These are phyloP conservation scores for Dermatemys mawii DNA, from an alignment of 2,113 vertebrate genomes.

Conservation along the genomic window DNA sequence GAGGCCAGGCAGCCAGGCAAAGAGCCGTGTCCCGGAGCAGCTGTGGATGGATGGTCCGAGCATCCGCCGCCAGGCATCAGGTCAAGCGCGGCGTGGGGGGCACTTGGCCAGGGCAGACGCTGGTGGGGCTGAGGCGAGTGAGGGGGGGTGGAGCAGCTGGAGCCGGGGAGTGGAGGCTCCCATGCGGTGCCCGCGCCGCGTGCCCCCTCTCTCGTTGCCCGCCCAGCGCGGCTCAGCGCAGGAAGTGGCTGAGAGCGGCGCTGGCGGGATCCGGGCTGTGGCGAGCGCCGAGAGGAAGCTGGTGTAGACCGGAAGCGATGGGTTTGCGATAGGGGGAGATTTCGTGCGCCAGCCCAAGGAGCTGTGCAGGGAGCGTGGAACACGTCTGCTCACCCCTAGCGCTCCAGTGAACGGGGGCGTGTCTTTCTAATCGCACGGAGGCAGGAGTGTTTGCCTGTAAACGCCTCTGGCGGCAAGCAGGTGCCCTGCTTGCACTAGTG, in stretches of 20 bases:
- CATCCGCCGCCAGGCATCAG: too few relatives aligned
- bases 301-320: slow-evolving; percentile 38
- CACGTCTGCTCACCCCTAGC: not conserved
- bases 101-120: not conserved
- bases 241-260: not conserved
- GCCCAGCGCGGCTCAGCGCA: not conserved
- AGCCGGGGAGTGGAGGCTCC: too few relatives aligned
- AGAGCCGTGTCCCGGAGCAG: too few relatives aligned
- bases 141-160: not conserved
- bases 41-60: too few relatives aligned
- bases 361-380: not conserved
- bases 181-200: too few relatives aligned
- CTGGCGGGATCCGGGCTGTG: slow-evolving; percentile 16
- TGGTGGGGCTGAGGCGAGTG: not conserved
- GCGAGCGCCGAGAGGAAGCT: slow-evolving; percentile 7
- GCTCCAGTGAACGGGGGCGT: too few relatives aligned
- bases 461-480: not conserved
- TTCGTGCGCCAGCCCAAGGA: not conserved
- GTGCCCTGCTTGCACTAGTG: not conserved
- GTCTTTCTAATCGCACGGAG: not conserved
- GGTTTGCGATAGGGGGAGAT: not conserved
- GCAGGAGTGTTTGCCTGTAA: too few relatives aligned
- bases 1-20: not conserved
- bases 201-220: not conserved
- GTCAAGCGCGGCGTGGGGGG: accelerated